Percentiles rank a stretch among this genome's conserved stretches.
phyloP scores from a whole-genome alignment of 2,113 vertebrate species.

The Aspidoscelis tigris region DNA sequence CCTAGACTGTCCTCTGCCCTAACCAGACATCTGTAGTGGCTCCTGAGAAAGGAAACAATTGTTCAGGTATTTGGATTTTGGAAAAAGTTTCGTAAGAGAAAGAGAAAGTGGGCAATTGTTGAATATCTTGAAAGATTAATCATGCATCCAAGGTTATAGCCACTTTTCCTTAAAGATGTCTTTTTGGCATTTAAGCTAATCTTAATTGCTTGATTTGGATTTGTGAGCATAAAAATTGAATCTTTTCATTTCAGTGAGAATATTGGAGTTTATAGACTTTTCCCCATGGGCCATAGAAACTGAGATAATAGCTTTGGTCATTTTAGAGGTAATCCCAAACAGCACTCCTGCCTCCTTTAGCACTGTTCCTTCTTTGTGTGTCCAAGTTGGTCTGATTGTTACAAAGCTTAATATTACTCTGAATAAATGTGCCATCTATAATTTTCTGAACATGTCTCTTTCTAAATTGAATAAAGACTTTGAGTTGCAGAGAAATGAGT shows the following conservation, averaged over 20 bases:
- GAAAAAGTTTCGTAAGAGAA: neutral
- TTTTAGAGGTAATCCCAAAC: neutral
- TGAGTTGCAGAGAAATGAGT: neutral
- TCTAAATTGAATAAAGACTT: neutral
- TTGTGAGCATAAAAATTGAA: neutral
- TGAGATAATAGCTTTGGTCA: neutral
- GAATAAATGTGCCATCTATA: neutral
- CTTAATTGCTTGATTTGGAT: neutral
- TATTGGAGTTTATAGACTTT: neutral
- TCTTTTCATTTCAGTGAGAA: neutral
- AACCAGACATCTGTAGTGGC: neutral
- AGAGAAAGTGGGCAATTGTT: neutral
- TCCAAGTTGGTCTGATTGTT: neutral
- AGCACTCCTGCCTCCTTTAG: neutral
- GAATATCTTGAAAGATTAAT: neutral
- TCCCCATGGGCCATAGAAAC: neutral
- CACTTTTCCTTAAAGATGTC: neutral
- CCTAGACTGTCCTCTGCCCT: neutral
- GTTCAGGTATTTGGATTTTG: neutral
- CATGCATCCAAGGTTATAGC: neutral
- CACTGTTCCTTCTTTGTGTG: neutral
- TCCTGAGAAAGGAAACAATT: neutral
- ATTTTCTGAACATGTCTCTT: neutral
- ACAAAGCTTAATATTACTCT: neutral
- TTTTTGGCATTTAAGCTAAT: neutral